These are phyloP conservation scores for Micromussa lordhowensis DNA, from an alignment of 92 coral and sea anemone genomes.

Conservation along the genomic window DNA sequence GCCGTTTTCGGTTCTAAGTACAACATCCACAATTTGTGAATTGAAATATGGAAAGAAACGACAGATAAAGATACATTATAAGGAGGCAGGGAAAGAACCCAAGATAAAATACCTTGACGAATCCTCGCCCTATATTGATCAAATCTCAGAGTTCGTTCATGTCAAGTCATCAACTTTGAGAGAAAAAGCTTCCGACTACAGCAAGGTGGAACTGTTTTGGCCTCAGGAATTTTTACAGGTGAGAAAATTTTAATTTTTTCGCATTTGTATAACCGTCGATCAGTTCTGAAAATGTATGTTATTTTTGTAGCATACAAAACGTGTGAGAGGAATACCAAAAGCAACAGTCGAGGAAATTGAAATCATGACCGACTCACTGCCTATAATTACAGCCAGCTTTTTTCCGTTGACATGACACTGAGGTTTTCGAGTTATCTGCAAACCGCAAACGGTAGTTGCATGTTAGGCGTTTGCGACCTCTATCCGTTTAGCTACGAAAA, in stretches of 20 bases:
- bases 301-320: too few species aligned
- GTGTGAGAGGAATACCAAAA: too few species aligned
- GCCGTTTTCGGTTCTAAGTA: slow-evolving; percentile 41
- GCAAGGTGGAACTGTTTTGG: slow-evolving; percentile 57
- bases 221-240: slow-evolving; percentile 54
- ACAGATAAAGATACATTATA: slow-evolving; percentile 24
- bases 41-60: slow-evolving; percentile 35
- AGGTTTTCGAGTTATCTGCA: too few species aligned
- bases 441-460: too few species aligned
- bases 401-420: too few species aligned
- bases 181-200: slow-evolving; percentile 39
- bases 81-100: background rate
- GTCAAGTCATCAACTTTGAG: slow-evolving; percentile 13
- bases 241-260: background rate
- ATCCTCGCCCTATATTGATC: slow-evolving; percentile 29
- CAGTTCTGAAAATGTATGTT: background rate
- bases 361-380: too few species aligned
- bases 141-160: slow-evolving; percentile 37
- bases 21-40: slow-evolving; percentile 50
- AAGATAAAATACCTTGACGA: background rate
- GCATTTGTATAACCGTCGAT: too few species aligned
- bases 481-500: too few species aligned
- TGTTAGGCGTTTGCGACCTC: too few species aligned
- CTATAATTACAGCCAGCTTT: too few species aligned
- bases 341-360: too few species aligned